Percentiles rank a stretch among this genome's conserved stretches.
These are phyloP conservation scores for Rostratula benghalensis DNA, from an alignment of 2,113 vertebrate genomes.

Conservation along the genomic window DNA sequence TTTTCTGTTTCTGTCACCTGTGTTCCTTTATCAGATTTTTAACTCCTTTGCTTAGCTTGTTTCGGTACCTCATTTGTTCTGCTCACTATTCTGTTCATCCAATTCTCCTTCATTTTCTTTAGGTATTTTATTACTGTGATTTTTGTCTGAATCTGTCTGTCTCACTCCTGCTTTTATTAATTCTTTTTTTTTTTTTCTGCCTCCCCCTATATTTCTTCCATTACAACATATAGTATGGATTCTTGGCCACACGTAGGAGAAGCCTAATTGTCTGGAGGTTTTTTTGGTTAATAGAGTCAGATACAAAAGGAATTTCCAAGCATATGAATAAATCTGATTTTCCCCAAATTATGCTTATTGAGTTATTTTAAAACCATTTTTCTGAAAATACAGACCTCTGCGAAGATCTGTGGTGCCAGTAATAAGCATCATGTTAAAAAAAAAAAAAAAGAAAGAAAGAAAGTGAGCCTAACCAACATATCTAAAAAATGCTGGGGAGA, in stretches of 20 bases:
- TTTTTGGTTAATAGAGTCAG: background rate
- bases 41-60: background rate
- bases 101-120: background rate
- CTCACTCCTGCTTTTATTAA: background rate
- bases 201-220: background rate
- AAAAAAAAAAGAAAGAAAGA: too few relatives aligned
- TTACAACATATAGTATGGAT: background rate
- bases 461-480: background rate
- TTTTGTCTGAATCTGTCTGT: background rate
- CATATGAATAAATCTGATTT: background rate
- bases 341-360: background rate
- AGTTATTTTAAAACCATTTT: background rate
- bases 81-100: background rate
- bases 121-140: background rate
- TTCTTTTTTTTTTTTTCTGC: background rate
- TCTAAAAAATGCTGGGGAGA: background rate
- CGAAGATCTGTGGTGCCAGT: background rate
- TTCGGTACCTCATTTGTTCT: background rate
- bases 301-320: background rate
- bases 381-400: background rate
- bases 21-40: background rate
- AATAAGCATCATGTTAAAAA: accelerated
- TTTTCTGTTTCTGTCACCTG: background rate
- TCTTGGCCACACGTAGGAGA: background rate
- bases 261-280: background rate